These are phyloP conservation scores for Harmothoe impar DNA, from an alignment of 2,888 invertebrate genomes.

Conservation along the genomic window DNA sequence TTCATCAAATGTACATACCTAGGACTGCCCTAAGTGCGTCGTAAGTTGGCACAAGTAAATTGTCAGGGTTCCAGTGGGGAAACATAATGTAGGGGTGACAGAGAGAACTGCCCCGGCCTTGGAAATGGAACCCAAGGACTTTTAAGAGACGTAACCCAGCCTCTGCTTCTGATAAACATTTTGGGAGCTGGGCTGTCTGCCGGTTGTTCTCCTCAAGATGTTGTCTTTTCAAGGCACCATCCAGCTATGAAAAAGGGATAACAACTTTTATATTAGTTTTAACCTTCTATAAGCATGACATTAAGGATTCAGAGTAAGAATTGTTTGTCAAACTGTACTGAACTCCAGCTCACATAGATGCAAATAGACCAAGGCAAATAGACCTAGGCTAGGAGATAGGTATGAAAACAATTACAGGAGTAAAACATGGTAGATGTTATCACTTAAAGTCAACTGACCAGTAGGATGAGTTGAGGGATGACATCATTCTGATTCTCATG, in stretches of 20 bases:
- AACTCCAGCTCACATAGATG: no score
- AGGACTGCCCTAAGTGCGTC: slow-evolving; percentile 76
- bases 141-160: slow-evolving; percentile 76
- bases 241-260: slow-evolving; percentile 73
- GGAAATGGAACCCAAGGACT: slow-evolving; percentile 80
- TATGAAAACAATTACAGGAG: no score
- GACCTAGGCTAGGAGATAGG: no score
- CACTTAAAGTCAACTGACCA: slow-evolving; percentile 72
- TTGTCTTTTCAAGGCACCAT: slow-evolving; percentile 79
- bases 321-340: no score
- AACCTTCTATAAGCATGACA: neutral
- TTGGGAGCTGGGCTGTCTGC: slow-evolving; percentile 74
- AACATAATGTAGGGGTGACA: slow-evolving; percentile 78
- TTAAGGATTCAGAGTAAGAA: no score
- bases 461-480: slow-evolving; percentile 75
- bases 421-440: no score
- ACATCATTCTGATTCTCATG: slow-evolving; percentile 74
- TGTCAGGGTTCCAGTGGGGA: slow-evolving; percentile 81
- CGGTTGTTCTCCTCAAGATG: slow-evolving; percentile 77
- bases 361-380: no score
- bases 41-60: slow-evolving; percentile 78
- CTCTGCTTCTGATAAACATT: slow-evolving; percentile 69
- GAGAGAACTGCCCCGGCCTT: slow-evolving; percentile 72
- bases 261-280: neutral
- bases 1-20: slow-evolving; percentile 70